Conservation (phyloP, 2,888 invertebrate genomes). For the Microctonus hyperodae region DNA sequence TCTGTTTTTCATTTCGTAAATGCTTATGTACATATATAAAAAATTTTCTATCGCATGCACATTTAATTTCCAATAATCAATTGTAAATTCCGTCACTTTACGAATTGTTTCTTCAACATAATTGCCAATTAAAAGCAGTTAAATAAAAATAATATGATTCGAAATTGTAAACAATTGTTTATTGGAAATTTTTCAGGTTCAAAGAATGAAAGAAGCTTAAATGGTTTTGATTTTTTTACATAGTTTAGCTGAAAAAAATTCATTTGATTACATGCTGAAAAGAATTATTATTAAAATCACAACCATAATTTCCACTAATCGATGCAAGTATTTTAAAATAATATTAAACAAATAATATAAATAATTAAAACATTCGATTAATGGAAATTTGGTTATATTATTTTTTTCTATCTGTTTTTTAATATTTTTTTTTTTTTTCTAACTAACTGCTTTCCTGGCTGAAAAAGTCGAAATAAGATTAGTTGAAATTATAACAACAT, state of each 20-base stretch:
- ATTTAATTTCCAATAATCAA: slow-evolving; percentile 17
- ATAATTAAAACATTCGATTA: slow-evolving; percentile 10
- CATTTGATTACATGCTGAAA: slow-evolving; percentile 55
- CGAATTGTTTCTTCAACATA: slow-evolving; percentile 40
- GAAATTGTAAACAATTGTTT: background rate
- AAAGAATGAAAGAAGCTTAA: background rate
- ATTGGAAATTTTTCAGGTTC: background rate
- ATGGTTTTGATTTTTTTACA: slow-evolving; percentile 6
- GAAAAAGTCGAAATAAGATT: slow-evolving; percentile 51
- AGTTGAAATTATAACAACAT: slow-evolving; percentile 36
- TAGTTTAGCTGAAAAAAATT: slow-evolving; percentile 44
- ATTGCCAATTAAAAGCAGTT: slow-evolving; percentile 35
- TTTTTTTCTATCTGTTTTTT: background rate
- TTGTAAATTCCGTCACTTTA: background rate
- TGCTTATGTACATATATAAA: background rate
- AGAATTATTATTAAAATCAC: slow-evolving; percentile 41
- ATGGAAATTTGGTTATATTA: slow-evolving; percentile 11
- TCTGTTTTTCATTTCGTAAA: background rate
- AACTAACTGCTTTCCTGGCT: slow-evolving; percentile 52
- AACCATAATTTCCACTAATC: slow-evolving; percentile 34
- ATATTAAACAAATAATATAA: background rate
- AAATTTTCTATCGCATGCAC: slow-evolving; percentile 20
- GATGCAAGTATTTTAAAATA: slow-evolving; percentile 9
- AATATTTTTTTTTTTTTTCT: background rate
- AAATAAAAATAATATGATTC: background rate